A percentile compares a stretch with the other conserved stretches of the same genome.
These are phyloP conservation scores for Hyposoter dolosus DNA, from an alignment of 2,888 invertebrate species.

Conservation along the genomic window DNA sequence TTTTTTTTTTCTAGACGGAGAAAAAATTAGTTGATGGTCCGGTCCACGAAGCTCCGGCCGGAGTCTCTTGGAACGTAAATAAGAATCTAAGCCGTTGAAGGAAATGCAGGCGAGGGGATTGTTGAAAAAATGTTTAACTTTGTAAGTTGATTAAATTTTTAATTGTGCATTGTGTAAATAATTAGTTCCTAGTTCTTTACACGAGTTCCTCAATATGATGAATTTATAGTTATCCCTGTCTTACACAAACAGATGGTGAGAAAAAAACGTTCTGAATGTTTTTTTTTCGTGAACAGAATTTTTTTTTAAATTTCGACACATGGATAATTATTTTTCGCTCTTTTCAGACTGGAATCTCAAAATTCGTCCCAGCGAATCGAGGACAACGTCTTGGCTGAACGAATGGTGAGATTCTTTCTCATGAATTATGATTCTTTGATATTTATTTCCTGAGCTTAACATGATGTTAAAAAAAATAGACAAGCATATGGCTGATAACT, in stretches of 20 bases:
- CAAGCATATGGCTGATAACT: slow-evolving; percentile 82
- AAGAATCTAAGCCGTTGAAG: background rate
- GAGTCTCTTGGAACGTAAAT: background rate
- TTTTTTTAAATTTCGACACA: background rate
- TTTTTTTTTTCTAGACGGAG: background rate
- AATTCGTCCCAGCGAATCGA: background rate
- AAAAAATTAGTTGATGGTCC: background rate
- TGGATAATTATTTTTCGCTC: background rate
- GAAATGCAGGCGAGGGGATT: background rate
- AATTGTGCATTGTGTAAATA: slow-evolving; percentile 33
- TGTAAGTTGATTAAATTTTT: slow-evolving; percentile 55
- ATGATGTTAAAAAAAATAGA: slow-evolving; percentile 77
- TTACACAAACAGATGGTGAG: slow-evolving; percentile 79
- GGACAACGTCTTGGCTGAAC: background rate
- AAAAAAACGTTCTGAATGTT: slow-evolving; percentile 73
- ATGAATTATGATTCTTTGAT: background rate
- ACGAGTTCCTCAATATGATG: slow-evolving; percentile 72
- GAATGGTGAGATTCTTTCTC: slow-evolving; percentile 15
- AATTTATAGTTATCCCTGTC: slow-evolving; percentile 82
- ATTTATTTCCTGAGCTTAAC: slow-evolving; percentile 15
- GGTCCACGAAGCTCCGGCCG: background rate
- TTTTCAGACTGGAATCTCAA: background rate
- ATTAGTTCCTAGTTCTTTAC: background rate
- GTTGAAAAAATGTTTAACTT: background rate
- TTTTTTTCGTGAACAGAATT: slow-evolving; percentile 6